Conservation (phyloP, 1,140 invertebrate genomes). For the Pseudomyrmex gracilis region DNA sequence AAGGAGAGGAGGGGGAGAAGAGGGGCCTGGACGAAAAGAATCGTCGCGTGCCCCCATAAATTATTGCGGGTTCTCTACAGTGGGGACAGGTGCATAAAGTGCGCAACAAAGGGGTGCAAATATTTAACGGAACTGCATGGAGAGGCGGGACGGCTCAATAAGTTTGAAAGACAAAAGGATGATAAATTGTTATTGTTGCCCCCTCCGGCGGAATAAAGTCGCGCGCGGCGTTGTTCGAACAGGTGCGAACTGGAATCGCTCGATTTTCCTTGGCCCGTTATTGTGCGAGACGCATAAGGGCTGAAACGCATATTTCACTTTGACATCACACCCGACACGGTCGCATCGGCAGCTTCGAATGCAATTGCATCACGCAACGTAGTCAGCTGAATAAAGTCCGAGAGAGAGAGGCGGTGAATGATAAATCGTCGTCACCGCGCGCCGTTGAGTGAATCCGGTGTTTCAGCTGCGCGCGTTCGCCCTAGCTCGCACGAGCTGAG, state of each 20-base stretch:
- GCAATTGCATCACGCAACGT: constrained; percentile 58
- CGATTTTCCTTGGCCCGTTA: constrained; percentile 58
- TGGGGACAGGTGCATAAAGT: constrained; percentile 55
- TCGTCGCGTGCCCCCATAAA: constrained; percentile 34
- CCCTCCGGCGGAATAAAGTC: constrained; percentile 48
- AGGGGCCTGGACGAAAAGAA: background rate
- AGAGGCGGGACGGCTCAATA: constrained; percentile 49
- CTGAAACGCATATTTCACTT: constrained; percentile 65
- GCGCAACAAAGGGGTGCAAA: constrained; percentile 53
- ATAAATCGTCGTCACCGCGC: constrained; percentile 60
- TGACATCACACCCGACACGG: constrained; percentile 66
- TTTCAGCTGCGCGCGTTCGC: constrained; percentile 39
- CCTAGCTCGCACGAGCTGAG: background rate
- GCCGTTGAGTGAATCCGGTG: constrained; percentile 52
- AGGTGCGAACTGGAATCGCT: constrained; percentile 57
- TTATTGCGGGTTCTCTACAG: constrained; percentile 19
- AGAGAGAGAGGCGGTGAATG: constrained; percentile 69
- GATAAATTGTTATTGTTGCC: constrained; percentile 66
- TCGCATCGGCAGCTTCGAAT: constrained; percentile 62
- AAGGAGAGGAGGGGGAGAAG: too few species aligned
- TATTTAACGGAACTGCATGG: constrained; percentile 57
- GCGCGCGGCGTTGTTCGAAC: constrained; percentile 43
- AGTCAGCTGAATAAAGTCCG: constrained; percentile 68
- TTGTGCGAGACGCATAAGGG: constrained; percentile 59
- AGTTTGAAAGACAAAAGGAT: constrained; percentile 67